A percentile compares a stretch with the other conserved stretches of the same genome.
Evolutionary conservation across 2,888 invertebrate species (phyloP).

Genomic region (Muschampia staudingeri): DNA sequence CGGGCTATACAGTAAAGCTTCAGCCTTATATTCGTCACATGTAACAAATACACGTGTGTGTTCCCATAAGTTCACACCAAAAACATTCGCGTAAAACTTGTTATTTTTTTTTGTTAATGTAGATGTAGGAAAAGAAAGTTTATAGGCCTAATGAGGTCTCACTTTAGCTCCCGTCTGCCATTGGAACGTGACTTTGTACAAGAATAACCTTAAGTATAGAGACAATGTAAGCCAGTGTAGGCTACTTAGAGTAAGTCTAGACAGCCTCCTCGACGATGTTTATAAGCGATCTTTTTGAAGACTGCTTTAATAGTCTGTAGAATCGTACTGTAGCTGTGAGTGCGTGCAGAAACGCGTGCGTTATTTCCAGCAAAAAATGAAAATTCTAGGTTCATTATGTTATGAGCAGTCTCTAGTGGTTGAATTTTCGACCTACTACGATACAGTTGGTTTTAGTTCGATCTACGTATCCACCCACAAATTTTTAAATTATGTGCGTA

Average conservation of each 20-base stretch:
- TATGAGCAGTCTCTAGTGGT: background rate
- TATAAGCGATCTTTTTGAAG: slow-evolving; percentile 36
- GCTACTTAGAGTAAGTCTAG: slow-evolving; percentile 43
- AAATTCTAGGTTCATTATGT: background rate
- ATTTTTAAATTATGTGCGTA: no score
- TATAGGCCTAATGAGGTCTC: slow-evolving; percentile 39
- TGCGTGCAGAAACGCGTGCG: background rate
- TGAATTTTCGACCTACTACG: background rate
- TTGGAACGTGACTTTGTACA: slow-evolving; percentile 40
- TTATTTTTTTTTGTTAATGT: slow-evolving; percentile 25
- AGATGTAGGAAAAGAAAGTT: slow-evolving; percentile 31
- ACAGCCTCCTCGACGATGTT: slow-evolving; percentile 39
- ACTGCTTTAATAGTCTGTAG: background rate
- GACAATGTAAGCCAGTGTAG: slow-evolving; percentile 20
- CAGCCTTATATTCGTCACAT: no score
- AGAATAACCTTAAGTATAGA: slow-evolving; percentile 19
- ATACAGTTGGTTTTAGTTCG: no score
- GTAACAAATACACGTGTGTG: no score
- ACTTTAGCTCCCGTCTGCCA: slow-evolving; percentile 3
- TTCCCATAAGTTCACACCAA: background rate
- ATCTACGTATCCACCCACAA: no score
- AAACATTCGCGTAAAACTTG: slow-evolving; percentile 12
- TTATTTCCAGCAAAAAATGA: background rate
- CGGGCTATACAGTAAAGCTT: no score
- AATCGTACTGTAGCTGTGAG: background rate